Base-by-base conservation (phyloP, 2,888 invertebrate species). In the Pammene fasciana region DNA sequence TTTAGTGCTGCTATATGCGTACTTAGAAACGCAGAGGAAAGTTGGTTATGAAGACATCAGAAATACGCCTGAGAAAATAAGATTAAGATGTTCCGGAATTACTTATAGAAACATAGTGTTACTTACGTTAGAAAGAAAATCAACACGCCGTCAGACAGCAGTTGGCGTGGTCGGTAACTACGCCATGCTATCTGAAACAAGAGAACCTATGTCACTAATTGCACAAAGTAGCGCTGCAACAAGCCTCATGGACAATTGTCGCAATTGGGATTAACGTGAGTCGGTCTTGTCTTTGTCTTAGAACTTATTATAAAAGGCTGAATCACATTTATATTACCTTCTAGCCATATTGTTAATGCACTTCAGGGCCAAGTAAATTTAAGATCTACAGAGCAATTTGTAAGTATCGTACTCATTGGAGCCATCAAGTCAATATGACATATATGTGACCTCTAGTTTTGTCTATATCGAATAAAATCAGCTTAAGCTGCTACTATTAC, bases 131-230 rank as follows among this genome's bases (percentile, higher is more conserved):
- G 62, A 16, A 67, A 65, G 38, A 64, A 65, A 65, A 71, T 64
- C 62, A 54, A 74, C 67, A 60, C 54, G 50, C 62, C 65, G 67
- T 72, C 65, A 64, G 73, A 77, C 76, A 78, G 78, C 74, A 73
- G 76, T 73, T 72, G 73, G 72, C 73, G 78, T 77, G 75, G 73
- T 65, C 65, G 65, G 74, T 67, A 67, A 75, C 80, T 86, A 85
- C 82, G 83, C 78, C 86, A 86, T 86, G 76, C 75, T 83, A 82
- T 85, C 86, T 87, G 86, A 76, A 88, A 86, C 82, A 84, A 86
- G 76, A 75, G 67, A 68, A 60, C 73, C 55, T 55, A 76, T 75
- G 43, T 11, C 45, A 68, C 43, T 52, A 57, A 59, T 59, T 57
- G 43, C 16, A 43, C 56, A 52, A 48, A 62, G 66, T 43, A 43